These are phyloP conservation scores for Procambarus clarkii DNA, from an alignment of 1,140 invertebrate species.

Conservation along the genomic window DNA sequence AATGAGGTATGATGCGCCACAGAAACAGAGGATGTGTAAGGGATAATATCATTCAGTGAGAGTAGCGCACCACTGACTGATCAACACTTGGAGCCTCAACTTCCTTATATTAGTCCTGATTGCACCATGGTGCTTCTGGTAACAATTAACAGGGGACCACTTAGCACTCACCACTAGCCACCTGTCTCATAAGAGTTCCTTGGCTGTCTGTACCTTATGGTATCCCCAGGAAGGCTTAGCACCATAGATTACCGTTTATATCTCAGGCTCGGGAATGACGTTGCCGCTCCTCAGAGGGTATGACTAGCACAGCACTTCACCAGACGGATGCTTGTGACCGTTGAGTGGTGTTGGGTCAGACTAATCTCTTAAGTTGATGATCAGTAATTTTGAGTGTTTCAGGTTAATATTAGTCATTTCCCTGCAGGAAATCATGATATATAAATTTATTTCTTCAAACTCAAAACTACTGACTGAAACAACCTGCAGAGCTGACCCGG, in stretches of 20 bases:
- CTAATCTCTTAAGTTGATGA: conserved; percentile 21
- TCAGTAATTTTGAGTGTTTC: conserved; percentile 33
- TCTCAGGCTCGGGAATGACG: conserved; percentile 35
- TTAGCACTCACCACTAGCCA: conserved; percentile 46
- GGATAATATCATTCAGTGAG: conserved; percentile 60
- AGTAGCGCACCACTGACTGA: conserved; percentile 60
- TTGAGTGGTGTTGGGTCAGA: conserved; percentile 44
- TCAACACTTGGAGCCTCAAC: conserved; percentile 62
- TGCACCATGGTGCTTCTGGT: conserved; percentile 68
- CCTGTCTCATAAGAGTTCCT: conserved; percentile 27
- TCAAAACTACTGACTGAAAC: conserved; percentile 28
- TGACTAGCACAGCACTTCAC: conserved; percentile 69
- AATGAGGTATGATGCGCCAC: conserved; percentile 63
- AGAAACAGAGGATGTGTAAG: conserved; percentile 42
- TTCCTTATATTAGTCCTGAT: conserved; percentile 62
- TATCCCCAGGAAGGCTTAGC: conserved; percentile 56
- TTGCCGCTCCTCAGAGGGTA: conserved; percentile 24
- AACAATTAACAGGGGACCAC: conserved; percentile 57
- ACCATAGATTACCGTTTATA: conserved; percentile 57
- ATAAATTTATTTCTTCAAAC: not conserved
- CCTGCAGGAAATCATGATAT: not conserved
- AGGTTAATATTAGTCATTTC: not conserved
- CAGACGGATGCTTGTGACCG: conserved; percentile 56
- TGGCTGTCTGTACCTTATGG: conserved; percentile 45
- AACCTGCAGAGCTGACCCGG: conserved; percentile 20